Evolutionary conservation across 2,113 vertebrate genomes (phyloP).

Genomic region (Strigops habroptila): DNA sequence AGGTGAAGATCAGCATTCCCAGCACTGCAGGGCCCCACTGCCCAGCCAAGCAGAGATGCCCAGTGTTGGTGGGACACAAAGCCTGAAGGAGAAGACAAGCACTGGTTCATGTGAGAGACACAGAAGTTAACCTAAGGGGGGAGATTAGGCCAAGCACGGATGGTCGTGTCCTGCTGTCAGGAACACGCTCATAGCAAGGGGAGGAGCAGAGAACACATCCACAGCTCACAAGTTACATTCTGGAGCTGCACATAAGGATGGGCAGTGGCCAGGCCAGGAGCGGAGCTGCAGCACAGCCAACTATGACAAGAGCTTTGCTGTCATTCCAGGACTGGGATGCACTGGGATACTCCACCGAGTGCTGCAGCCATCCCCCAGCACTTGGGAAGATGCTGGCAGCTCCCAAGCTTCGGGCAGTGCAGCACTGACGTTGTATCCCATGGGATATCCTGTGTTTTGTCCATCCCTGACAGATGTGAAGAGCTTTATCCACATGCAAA

Average conservation of each 20-base stretch:
- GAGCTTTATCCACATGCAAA: neutral
- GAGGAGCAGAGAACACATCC: neutral
- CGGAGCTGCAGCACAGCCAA: neutral
- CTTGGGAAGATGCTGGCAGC: neutral
- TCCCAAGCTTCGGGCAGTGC: neutral
- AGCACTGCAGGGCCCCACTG: neutral
- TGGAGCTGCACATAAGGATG: neutral
- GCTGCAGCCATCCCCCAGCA: neutral
- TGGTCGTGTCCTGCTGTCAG: neutral
- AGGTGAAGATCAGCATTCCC: neutral
- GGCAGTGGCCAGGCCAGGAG: neutral
- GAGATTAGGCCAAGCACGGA: neutral
- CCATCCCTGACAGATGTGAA: neutral
- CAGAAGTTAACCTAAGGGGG: neutral
- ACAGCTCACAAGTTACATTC: neutral
- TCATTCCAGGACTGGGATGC: neutral
- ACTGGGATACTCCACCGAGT: too few relatives aligned
- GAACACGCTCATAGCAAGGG: neutral
- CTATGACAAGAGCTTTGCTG: neutral
- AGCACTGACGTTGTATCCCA: neutral
- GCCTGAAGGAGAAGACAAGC: neutral
- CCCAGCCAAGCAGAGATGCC: neutral
- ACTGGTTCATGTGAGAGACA: neutral
- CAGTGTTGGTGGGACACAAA: neutral
- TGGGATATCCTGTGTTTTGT: rapidly evolving